phyloP scores from a whole-genome alignment of 2,888 invertebrate species.

The Nysson spinosus region DNA sequence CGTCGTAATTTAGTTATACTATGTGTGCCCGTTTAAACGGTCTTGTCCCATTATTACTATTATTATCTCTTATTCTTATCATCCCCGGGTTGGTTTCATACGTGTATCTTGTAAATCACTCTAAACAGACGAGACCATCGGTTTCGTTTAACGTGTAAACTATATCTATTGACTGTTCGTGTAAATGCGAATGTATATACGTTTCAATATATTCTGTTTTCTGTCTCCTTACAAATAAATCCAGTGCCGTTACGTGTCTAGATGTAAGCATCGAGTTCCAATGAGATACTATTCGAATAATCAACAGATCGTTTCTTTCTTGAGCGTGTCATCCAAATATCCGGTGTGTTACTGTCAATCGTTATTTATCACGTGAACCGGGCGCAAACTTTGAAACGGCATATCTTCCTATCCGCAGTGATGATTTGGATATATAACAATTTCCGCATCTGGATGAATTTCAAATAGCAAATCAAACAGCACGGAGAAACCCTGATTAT shows the following conservation, averaged over 20 bases:
- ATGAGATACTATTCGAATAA: constrained; percentile 1
- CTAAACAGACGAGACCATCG: constrained; percentile 31
- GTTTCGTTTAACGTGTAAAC: constrained; percentile 30
- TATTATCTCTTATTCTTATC: constrained; percentile 2
- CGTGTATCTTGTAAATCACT: constrained; percentile 6
- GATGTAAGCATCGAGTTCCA: constrained; percentile 38
- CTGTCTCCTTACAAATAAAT: constrained; percentile 24
- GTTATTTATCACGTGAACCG: too few relatives aligned
- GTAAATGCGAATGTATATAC: constrained; percentile 34
- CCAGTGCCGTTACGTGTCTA: constrained; percentile 38
- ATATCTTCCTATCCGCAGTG: neutral
- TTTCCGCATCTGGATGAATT: constrained; percentile 37
- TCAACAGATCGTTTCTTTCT: neutral
- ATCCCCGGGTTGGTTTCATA: too few relatives aligned
- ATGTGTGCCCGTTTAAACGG: constrained; percentile 33
- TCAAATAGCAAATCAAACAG: constrained; percentile 33
- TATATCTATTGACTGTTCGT: constrained; percentile 47
- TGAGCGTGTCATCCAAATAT: too few relatives aligned
- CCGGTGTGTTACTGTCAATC: too few relatives aligned
- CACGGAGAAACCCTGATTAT: constrained; percentile 51
- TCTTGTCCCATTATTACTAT: constrained; percentile 25
- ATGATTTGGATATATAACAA: neutral
- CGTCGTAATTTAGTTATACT: constrained; percentile 34
- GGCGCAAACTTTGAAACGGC: too few relatives aligned
- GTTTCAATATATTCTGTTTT: constrained; percentile 34